Evolutionary conservation across 2,113 vertebrate genomes (phyloP).

Genomic region (Gallinago jamesoni): DNA sequence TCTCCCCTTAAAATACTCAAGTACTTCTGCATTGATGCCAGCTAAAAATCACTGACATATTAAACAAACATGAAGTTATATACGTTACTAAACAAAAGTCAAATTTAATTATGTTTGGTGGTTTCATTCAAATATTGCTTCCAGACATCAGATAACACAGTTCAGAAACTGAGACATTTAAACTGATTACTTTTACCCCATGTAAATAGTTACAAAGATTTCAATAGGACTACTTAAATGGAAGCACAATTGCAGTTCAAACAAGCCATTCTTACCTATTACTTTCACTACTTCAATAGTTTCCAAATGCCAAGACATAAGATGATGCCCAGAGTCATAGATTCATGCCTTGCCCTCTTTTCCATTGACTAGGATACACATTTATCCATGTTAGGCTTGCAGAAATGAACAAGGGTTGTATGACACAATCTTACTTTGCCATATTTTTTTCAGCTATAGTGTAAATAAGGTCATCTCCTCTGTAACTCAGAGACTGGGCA

Average conservation of each 20-base stretch:
- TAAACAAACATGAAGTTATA: not conserved
- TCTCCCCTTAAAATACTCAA: rapidly evolving
- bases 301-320: not conserved
- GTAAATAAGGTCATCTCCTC: not conserved
- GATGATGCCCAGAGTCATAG: not conserved
- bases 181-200: not conserved
- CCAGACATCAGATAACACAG: not conserved
- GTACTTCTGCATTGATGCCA: not conserved
- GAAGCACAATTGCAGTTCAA: not conserved
- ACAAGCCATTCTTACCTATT: not conserved
- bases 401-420: not conserved
- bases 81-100: not conserved
- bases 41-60: not conserved
- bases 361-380: not conserved
- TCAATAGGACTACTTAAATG: not conserved
- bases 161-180: not conserved
- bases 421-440: not conserved
- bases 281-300: not conserved
- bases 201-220: not conserved
- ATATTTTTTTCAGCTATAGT: not conserved
- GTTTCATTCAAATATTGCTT: not conserved
- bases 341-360: not conserved
- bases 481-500: not conserved
- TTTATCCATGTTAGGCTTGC: not conserved
- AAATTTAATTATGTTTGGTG: not conserved